Evolutionary conservation across 1,140 invertebrate genomes (phyloP).

Genomic region (Pseudomyrmex flavicornis): DNA sequence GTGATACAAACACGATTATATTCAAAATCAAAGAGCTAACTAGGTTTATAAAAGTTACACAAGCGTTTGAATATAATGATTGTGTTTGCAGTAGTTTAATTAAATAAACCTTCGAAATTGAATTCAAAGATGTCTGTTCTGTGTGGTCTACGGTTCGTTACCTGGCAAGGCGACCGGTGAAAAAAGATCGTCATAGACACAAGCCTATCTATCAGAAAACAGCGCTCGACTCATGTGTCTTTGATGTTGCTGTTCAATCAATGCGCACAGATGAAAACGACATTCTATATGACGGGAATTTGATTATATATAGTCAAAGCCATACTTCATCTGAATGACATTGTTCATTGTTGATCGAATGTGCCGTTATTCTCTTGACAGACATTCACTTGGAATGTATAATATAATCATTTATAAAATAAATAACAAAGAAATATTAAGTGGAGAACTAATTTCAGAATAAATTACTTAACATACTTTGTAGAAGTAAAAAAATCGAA

Average conservation of each 20-base stretch:
- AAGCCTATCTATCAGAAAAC: neutral
- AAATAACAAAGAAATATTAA: neutral
- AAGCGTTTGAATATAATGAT: neutral
- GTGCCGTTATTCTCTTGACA: slow-evolving; percentile 30
- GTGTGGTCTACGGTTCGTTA: slow-evolving; percentile 24
- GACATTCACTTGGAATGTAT: slow-evolving; percentile 6
- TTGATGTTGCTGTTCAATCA: slow-evolving; percentile 46
- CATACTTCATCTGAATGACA: slow-evolving; percentile 15
- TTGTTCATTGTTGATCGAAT: slow-evolving; percentile 14
- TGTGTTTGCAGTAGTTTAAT: slow-evolving; percentile 15
- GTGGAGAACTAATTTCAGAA: neutral
- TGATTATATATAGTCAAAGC: slow-evolving; percentile 18
- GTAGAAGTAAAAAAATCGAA: neutral
- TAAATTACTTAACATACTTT: slow-evolving; percentile 15
- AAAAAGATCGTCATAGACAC: slow-evolving; percentile 16
- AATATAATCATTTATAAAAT: slow-evolving; percentile 27
- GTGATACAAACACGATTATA: neutral
- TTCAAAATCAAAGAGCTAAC: slow-evolving; percentile 11
- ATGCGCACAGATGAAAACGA: slow-evolving; percentile 35
- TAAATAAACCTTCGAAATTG: neutral
- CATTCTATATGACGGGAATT: slow-evolving; percentile 34
- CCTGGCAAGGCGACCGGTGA: neutral
- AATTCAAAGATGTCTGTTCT: neutral
- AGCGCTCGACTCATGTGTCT: slow-evolving; percentile 20
- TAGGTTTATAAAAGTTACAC: neutral